Evolutionary conservation across 2,888 invertebrate genomes (phyloP), one percentile per base, ranked within the genome.

Genomic region (Ectemnius cavifrons): DNA sequence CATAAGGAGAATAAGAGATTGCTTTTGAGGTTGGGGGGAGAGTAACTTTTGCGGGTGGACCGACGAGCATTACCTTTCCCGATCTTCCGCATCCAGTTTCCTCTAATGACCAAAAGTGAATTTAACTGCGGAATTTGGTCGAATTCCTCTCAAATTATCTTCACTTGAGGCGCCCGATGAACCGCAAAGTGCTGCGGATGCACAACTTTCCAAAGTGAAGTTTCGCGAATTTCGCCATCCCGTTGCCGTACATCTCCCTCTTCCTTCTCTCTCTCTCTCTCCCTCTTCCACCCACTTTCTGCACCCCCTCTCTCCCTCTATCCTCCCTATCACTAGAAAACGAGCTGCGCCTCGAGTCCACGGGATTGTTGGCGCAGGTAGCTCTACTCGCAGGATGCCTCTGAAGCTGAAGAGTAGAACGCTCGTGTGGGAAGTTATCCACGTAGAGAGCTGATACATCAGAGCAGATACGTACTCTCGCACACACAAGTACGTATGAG

Each of bases 191-290:
- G 77, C 75, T 73, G 71, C 60, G 73, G 79, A 77, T 75, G 75
- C 75, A 71, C 72, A 82, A 82, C 83, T 82, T 83, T 77, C 73
- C 75, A 79, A 83, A 77, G 70, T 80, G 80, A 79, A 82, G 83
- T 82, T 82, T 67, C 80, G 72, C 72, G 79, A 79, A 83, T 83
- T 80, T 83, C 77, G 68, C 79, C 78, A n/a, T 71, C 65, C 79
- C 71, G 71, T 74, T 72, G 79, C 79, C 71, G 74, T 63, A 49
- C 11, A 8, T 11, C 37, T 6, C 28, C 28, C 28, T 8, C 28
- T 4, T 37, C 28, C 2, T 8, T 6, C 37, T 37, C 5, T 37
- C 28, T 37, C 28, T 8, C 28, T 37, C 28, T 37, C 8, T 37
- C 37, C 1, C 11, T 11, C 37, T 37, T 37, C 37, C 8, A 0